Base-by-base conservation (phyloP, 1,140 invertebrate species). In the Calycopis cecrops region DNA sequence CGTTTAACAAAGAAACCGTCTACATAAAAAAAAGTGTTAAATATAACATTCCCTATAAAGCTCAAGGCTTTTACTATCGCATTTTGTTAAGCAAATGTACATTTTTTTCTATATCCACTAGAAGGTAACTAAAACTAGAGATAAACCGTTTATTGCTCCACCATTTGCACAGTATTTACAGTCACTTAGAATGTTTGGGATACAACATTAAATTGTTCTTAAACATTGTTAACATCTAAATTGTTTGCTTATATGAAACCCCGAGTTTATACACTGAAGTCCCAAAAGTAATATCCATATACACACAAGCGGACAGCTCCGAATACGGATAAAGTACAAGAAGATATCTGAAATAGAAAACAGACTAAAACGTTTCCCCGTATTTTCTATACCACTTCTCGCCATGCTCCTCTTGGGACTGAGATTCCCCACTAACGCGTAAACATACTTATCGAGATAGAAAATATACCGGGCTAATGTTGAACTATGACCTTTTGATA, bases 321-420 rank as follows among this genome's bases (percentile, higher is more conserved):
- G 57, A 55, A 60, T 63, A 63, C 56, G 56, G 59, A 52, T 61
- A 33, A 44, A 42, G 37, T 38, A 59, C 49, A 48, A 68, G n/a
- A n/a, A n/a, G 63, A 68, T 65, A 68, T 64, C 59, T 65, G 67
- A 65, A 58, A 62, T 63, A 52, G 63, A 69, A 62, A 71, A 73
- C 57, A 71, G 61, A 60, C 59, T 66, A 71, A 74, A 73, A 79
- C 68, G 62, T 63, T 69, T 64, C 55, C 58, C 48, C 62, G 68
- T 66, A 71, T 76, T 70, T 71, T 71, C 69, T 72, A 61, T 71
- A 71, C 63, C 69, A 75, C 65, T 76, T 74, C 73, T 69, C 62
- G 69, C 62, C 57, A 54, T 52, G 52, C 57, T 49, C 53, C 73
- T 64, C 60, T 33, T 34, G 69, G 65, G 74, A 67, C 62, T 57